These are phyloP conservation scores for Denticeps clupeoides DNA, from an alignment of 2,797 vertebrate species.

Conservation along the genomic window DNA sequence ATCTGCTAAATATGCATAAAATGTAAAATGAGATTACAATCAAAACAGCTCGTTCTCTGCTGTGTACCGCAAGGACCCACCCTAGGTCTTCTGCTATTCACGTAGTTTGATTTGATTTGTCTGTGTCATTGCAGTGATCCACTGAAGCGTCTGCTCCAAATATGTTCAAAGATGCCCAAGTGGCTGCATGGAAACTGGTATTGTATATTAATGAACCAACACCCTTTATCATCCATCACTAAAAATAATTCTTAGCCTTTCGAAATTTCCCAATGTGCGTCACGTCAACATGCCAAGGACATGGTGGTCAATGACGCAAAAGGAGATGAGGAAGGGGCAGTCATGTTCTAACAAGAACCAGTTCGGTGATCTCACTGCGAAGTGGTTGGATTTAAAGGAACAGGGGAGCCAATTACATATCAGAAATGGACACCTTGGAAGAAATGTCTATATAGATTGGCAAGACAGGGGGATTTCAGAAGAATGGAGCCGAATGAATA, in stretches of 20 bases:
- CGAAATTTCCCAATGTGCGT: too few relatives aligned
- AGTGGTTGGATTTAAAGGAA: constrained; percentile 5
- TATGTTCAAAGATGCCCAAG: not conserved
- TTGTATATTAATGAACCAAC: too few relatives aligned
- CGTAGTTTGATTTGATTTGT: constrained; percentile 2
- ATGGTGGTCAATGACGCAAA: too few relatives aligned
- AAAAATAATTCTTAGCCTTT: too few relatives aligned
- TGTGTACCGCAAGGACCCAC: constrained; percentile 6
- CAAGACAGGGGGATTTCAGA: constrained; percentile 19
- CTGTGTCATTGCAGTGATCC: not conserved
- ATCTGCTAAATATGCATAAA: not conserved
- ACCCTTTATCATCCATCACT: too few relatives aligned
- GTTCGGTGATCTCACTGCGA: not conserved
- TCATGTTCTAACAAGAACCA: too few relatives aligned
- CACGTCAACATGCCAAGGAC: too few relatives aligned
- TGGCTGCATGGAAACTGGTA: too few relatives aligned
- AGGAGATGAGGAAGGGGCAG: too few relatives aligned
- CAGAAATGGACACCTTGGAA: constrained; percentile 20
- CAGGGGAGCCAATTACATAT: constrained; percentile 22
- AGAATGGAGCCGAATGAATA: constrained; percentile 29
- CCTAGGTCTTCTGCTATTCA: not conserved
- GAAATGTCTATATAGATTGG: constrained; percentile 31
- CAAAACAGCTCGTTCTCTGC: not conserved
- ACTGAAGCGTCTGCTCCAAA: constrained; percentile 1
- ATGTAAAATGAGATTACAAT: too few relatives aligned